Base-by-base conservation (phyloP, 2,888 invertebrate species). In the Drosophila algonquin region DNA sequence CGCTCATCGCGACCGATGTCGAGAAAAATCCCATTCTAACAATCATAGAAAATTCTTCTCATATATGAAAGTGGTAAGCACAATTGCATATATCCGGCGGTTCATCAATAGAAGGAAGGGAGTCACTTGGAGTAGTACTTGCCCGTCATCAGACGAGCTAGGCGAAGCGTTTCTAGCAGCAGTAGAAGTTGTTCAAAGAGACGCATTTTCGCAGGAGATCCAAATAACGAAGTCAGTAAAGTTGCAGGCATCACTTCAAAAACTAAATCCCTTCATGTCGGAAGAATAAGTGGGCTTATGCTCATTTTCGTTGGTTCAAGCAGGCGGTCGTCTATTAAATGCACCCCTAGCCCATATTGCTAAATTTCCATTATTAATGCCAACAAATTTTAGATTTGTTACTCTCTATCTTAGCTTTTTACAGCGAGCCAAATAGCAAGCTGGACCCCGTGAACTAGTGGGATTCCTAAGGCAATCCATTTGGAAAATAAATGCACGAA, bases 1-100 rank as follows among this genome's bases (percentile, higher is more conserved):
- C 56, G n/a, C 56, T 45, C 5, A 14, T 59, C 27, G 51, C 30
- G 51, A 44, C 53, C 53, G 21, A 61, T 53, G 24, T 24, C 14
- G 46, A 53, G n/a, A 14, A 16, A 16, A 46, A 16, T 21, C 53
- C 53, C 2, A 52, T 53, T 53, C 18, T 57, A 9, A 32, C 35
- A 14, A 1, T 58, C 12, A 16, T 27, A 50, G 24, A 58, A 40
- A 58, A 35, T 16, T 27, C 7, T 3, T 57, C 32, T 47, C 32
- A 3, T 54, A 54, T 18, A 45, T 18, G 16, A 56, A 54, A 16
- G 46, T 27, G 21, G 30, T 46, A 18, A 14, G 46, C 24, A 50
- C 47, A 10, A 32, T 57, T 7, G 32, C 47, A 16, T 35, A 6
- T 57, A 47, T 32, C 30, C 47, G 16, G 5, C 47, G 57, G 14